Percentiles rank a stretch among this genome's conserved stretches.
Conservation (phyloP, 2,797 vertebrate species). For the Amblyraja radiata region DNA sequence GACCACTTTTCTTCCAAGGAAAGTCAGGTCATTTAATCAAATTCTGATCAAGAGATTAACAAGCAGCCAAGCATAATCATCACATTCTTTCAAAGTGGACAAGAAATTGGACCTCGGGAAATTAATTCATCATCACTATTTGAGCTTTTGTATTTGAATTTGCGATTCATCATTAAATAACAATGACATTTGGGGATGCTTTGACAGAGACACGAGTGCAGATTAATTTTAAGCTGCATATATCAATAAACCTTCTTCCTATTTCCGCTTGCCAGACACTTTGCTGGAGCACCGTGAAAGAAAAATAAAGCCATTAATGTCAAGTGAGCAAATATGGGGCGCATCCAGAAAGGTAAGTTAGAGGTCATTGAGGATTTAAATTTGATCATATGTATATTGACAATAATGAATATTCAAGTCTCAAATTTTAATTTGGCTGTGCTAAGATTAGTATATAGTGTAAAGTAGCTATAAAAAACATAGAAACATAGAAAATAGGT, state of each 20-base stretch:
- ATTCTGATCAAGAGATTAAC: constrained; percentile 8
- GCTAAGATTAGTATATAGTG: too few species aligned
- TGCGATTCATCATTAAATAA: constrained; percentile 13
- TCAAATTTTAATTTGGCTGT: background rate
- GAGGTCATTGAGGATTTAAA: background rate
- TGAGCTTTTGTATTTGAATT: background rate
- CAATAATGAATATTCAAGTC: background rate
- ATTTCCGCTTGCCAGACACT: background rate
- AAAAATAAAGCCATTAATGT: background rate
- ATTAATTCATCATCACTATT: background rate
- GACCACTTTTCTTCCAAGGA: background rate
- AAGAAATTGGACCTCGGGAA: background rate
- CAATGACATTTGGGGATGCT: background rate
- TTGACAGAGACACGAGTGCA: background rate
- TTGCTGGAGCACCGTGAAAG: background rate
- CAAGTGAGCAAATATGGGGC: background rate
- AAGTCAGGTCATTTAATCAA: background rate
- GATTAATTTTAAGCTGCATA: background rate
- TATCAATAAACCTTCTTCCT: background rate
- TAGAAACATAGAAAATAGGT: too few species aligned
- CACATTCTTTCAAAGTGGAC: background rate
- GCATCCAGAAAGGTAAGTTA: background rate
- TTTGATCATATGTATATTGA: background rate
- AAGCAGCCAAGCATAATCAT: background rate
- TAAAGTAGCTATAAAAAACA: too few species aligned